A percentile compares a stretch with the other conserved stretches of the same genome.
Conservation (phyloP, 2,888 invertebrate genomes). For the Perizoma flavofasciatum region DNA sequence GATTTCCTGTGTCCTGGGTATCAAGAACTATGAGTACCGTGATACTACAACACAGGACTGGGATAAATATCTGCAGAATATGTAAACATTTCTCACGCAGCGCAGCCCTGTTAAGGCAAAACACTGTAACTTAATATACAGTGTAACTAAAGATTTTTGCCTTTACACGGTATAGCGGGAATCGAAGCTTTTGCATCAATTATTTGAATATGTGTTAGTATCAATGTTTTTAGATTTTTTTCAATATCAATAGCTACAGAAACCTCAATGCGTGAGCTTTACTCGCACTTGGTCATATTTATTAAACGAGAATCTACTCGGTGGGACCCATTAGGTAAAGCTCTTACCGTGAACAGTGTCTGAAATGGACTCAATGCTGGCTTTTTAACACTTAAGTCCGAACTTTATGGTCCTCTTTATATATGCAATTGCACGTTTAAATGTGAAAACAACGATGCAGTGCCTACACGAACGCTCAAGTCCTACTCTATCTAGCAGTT, state of each 20-base stretch:
- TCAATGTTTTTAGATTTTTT: no score
- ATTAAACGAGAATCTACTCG: conserved; percentile 50
- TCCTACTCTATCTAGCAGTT: conserved; percentile 61
- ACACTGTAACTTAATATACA: no score
- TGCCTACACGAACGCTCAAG: conserved; percentile 52
- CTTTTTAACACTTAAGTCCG: conserved; percentile 64
- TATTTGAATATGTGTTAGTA: no score
- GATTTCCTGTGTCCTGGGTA: no score
- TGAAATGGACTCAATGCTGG: conserved; percentile 57
- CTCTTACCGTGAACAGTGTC: conserved; percentile 54
- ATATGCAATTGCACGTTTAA: conserved; percentile 58
- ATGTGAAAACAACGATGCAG: conserved; percentile 58
- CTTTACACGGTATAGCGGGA: no score
- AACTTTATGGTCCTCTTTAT: conserved; percentile 72
- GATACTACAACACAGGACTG: no score
- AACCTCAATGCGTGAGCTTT: background rate
- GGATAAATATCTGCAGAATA: no score
- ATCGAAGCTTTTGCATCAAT: no score
- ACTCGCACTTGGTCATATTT: conserved; percentile 29
- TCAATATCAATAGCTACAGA: background rate
- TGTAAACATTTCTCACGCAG: no score
- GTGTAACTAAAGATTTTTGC: no score
- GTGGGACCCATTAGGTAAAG: conserved; percentile 47
- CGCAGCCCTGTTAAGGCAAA: no score
- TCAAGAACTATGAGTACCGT: no score